Base-by-base conservation (phyloP, 2,113 vertebrate genomes). In the human region DNA sequence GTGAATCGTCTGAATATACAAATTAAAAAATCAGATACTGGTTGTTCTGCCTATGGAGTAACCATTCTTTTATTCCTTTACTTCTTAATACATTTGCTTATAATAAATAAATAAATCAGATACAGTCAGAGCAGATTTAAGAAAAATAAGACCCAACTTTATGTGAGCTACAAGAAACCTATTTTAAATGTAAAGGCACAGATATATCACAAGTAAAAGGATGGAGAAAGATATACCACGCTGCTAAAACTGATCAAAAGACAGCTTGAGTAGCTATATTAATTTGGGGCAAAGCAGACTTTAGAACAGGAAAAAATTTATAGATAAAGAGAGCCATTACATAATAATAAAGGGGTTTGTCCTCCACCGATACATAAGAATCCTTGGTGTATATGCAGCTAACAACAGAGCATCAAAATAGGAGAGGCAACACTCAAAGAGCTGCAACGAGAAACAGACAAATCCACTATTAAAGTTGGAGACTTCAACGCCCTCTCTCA, bases 381-480 rank as follows among this genome's bases (percentile, higher is more conserved):
- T 16, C 16, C 0, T 14, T 43, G 22, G 48, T 0, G 5, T 18
- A 5, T 4, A 7, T 9, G 4, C 2, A 1, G 2, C 30, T 18
- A 22, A 38, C 1, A 27, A 30, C 17, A 2, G 13, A 64, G 13
- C 0, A 17, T 70, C 40, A 75, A 48, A n/a, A 59, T 30, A 22
- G 0, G 2, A 4, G 22, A 73, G 82, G 35, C 11, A n/a, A 30
- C 22, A 0, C 45, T 1, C 6, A 20, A 2, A 30, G 61, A 3
- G 2, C 3, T 4, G 0, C 48, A 43, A 90, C 64, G 57, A 57
- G 91, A 35, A 66, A 32, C 0, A 14, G 83, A 22, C 17, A 43
- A 12, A 48, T 0, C 55, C 4, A 3, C 79, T 2, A 3, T 27
- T 4, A 13, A n/a, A 38, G 52, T 0, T 18, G 27, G 45, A 43